Percentiles rank a stretch among this genome's conserved stretches.
These are phyloP conservation scores for Verasper variegatus DNA, from an alignment of 2,113 vertebrate species.

Conservation along the genomic window DNA sequence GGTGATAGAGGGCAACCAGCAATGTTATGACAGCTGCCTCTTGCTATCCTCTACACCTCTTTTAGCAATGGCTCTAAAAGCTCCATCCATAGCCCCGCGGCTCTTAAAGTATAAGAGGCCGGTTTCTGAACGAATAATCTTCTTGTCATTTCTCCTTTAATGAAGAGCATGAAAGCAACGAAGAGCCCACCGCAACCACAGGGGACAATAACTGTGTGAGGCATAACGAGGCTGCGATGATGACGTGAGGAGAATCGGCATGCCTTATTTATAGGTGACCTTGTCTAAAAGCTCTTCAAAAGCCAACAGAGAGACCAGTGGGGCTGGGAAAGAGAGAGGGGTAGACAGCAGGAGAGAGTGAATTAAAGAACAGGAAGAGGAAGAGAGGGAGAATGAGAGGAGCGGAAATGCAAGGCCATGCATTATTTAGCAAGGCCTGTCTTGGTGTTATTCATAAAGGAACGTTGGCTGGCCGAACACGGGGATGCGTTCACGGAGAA, in stretches of 20 bases:
- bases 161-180: slow-evolving; percentile 57
- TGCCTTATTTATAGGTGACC: slow-evolving; percentile 81
- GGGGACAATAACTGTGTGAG: slow-evolving; percentile 54
- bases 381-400: not conserved
- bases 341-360: slow-evolving; percentile 5
- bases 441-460: slow-evolving; percentile 65
- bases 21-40: slow-evolving; percentile 52
- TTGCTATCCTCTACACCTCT: slow-evolving; percentile 37
- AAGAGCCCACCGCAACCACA: slow-evolving; percentile 43
- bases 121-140: slow-evolving; percentile 49
- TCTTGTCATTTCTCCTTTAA: slow-evolving; percentile 62
- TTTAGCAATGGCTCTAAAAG: slow-evolving; percentile 41
- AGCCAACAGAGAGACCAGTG: slow-evolving; percentile 47
- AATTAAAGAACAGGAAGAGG: slow-evolving; percentile 13
- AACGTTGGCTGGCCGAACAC: slow-evolving; percentile 24
- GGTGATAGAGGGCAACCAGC: slow-evolving; percentile 56
- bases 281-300: slow-evolving; percentile 78
- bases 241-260: slow-evolving; percentile 74
- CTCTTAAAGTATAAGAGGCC: slow-evolving; percentile 50
- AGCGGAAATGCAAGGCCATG: slow-evolving; percentile 40
- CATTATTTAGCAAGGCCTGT: slow-evolving; percentile 69
- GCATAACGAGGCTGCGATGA: slow-evolving; percentile 67
- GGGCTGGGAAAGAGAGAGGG: slow-evolving; percentile 26
- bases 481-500: slow-evolving; percentile 6
- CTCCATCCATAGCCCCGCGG: slow-evolving; percentile 46